These are phyloP conservation scores for Coregonus sp. DNA, from an alignment of 2,797 vertebrate genomes.

Conservation along the genomic window DNA sequence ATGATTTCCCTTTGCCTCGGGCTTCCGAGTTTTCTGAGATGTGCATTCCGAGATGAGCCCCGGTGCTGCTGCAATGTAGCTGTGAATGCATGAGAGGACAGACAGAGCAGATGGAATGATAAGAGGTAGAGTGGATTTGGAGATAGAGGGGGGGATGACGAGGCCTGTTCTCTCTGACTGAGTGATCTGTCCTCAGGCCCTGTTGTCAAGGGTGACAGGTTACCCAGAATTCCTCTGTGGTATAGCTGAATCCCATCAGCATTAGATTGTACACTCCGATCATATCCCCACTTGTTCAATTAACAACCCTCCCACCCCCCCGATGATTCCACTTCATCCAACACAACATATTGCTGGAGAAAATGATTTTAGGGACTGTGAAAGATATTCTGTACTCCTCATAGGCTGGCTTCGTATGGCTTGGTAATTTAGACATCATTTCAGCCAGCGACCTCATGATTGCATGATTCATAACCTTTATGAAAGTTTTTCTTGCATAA, in stretches of 20 bases:
- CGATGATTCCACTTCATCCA: slow-evolving; percentile 11
- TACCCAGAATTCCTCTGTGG: slow-evolving; percentile 42
- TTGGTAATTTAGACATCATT: background rate
- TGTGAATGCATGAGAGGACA: slow-evolving; percentile 72
- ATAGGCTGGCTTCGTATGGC: background rate
- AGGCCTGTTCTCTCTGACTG: slow-evolving; percentile 54
- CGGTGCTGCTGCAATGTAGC: slow-evolving; percentile 43
- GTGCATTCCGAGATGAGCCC: slow-evolving; percentile 19
- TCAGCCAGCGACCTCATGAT: background rate
- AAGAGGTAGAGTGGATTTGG: slow-evolving; percentile 47
- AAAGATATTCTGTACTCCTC: slow-evolving; percentile 1
- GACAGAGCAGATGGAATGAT: slow-evolving; percentile 35
- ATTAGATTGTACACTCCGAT: slow-evolving; percentile 33
- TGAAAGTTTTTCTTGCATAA: background rate
- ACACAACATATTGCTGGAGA: background rate
- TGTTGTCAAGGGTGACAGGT: slow-evolving; percentile 56
- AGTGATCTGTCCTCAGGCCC: slow-evolving; percentile 45
- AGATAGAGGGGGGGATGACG: slow-evolving; percentile 25
- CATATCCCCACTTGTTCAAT: slow-evolving; percentile 37
- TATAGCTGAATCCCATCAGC: slow-evolving; percentile 19
- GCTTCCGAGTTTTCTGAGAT: slow-evolving; percentile 61
- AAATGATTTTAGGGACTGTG: background rate
- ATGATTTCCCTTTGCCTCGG: slow-evolving; percentile 63
- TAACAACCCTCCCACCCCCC: slow-evolving; percentile 9
- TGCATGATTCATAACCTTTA: background rate